Base-by-base conservation (phyloP, 2,113 vertebrate genomes). In the Sebastes schlegelii region DNA sequence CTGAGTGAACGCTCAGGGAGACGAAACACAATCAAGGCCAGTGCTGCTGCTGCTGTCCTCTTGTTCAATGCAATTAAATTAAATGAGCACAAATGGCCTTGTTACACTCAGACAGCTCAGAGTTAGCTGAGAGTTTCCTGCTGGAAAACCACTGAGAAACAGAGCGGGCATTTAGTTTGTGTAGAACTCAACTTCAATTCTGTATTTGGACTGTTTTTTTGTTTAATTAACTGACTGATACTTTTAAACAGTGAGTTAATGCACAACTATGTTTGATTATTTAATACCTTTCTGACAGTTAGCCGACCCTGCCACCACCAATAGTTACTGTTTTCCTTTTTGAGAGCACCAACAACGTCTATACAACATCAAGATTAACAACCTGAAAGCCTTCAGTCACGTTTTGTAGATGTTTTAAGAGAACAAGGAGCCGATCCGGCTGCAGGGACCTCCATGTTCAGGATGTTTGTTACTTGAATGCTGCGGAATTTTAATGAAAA, bases 31-130 rank as follows among this genome's bases (percentile, higher is more conserved):
- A 61, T 68, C 69, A 2, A 80, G 12, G 42, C 42, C 60, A 21
- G 69, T 9, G 1, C 11, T 65, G 16, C 8, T 65, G 16, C 8
- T 16, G 11, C 16, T 26, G 21, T 62, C 40, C 61, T 77, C 19
- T 40, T 16, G 26, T 46, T 71, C 14, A 4, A 65, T 49, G 52
- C 52, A 71, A 81, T 67, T n/a, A 5, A 67, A 73, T 80, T n/a
- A 23, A 66, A 61, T 70, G 16, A 12, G 46, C 23, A 16, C 48
- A 82, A 45, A 86, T 21, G 2, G 57, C 60, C 34, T 65, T 0
- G 6, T 67, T 68, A 49, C n/a, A 68, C 40, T 17, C 63, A 51
- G 52, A 2, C 71, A 49, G 40, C 45, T 45, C 0, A 48, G 42
- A 79, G 46, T 34, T 34, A 34, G 34, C 34, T 0, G 42, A 62